Evolutionary conservation across 2,113 vertebrate genomes (phyloP).

Genomic region (Pygoscelis adeliae): DNA sequence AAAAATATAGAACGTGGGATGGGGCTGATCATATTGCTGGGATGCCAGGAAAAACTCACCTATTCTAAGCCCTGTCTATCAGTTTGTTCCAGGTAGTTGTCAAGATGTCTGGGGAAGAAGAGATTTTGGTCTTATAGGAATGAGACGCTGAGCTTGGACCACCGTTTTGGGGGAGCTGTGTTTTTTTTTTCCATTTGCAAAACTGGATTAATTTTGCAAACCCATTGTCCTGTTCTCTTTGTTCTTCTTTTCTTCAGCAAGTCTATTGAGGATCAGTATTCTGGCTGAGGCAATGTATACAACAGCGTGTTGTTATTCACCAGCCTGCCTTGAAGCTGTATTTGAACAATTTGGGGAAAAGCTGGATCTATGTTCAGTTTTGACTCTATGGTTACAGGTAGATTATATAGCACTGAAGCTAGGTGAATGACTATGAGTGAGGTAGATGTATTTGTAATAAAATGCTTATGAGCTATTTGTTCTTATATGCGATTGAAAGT

Average conservation of each 20-base stretch:
- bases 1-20: neutral
- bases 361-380: neutral
- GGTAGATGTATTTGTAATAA: neutral
- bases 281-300: neutral
- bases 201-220: neutral
- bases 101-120: neutral
- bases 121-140: neutral
- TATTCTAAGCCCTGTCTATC: neutral
- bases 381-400: neutral
- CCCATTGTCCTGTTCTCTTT: neutral
- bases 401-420: neutral
- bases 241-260: neutral
- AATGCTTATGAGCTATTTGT: neutral
- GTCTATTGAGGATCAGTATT: neutral
- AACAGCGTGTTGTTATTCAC: neutral
- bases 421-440: neutral
- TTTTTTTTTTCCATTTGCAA: neutral
- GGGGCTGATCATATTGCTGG: neutral
- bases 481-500: neutral
- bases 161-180: rapidly evolving
- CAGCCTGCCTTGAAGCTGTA: neutral
- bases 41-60: rapidly evolving
- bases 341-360: neutral
- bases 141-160: neutral
- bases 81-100: neutral